Evolutionary conservation across 1,140 invertebrate species (phyloP).

Genomic region (Leptopilina boulardi): DNA sequence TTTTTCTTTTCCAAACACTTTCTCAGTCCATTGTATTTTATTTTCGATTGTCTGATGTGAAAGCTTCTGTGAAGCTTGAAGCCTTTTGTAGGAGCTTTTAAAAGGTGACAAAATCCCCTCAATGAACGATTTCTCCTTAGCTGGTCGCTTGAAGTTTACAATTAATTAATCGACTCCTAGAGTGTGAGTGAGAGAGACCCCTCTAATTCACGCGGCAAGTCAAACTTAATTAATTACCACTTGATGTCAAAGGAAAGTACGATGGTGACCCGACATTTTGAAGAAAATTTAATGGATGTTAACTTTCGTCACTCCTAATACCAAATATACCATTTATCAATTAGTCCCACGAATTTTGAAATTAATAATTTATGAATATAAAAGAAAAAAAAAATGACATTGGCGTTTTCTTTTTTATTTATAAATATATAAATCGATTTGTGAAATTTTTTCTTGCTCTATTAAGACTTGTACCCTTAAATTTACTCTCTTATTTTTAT

Average conservation of each 20-base stretch:
- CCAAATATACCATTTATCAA: conserved; percentile 4
- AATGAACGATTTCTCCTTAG: conserved; percentile 39
- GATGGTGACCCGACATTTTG: neutral
- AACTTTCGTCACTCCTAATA: conserved; percentile 28
- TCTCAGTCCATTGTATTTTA: no score
- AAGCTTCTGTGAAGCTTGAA: neutral
- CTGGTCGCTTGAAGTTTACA: conserved; percentile 58
- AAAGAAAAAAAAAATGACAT: neutral
- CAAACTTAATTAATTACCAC: conserved; percentile 70
- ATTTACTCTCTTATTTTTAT: neutral
- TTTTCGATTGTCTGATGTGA: neutral
- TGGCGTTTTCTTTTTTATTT: neutral
- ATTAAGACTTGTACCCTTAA: neutral
- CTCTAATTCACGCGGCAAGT: conserved; percentile 68
- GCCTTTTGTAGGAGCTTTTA: conserved; percentile 58
- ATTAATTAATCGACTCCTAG: conserved; percentile 66
- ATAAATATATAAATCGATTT: neutral
- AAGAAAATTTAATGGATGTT: neutral
- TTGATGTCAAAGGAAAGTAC: conserved; percentile 17
- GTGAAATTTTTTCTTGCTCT: neutral
- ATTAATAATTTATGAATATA: neutral
- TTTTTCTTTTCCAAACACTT: no score
- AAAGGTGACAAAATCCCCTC: conserved; percentile 68
- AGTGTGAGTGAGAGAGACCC: no score
- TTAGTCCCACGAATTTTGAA: neutral